Evolutionary conservation across 2,113 vertebrate species (phyloP).

Genomic region (Sprattus sprattus): DNA sequence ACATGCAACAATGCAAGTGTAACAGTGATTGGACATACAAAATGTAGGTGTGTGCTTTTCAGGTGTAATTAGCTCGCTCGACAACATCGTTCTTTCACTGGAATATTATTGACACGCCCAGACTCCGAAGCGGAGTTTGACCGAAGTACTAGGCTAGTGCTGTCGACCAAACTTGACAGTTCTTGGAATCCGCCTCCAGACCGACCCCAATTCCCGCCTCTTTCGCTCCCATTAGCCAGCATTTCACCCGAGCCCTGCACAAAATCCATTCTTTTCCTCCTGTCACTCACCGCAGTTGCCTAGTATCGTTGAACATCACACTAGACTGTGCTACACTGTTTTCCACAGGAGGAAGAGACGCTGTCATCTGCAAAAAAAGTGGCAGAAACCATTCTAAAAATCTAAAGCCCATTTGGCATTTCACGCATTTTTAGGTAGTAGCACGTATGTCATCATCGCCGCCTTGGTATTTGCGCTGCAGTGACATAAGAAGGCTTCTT

Average conservation of each 20-base stretch:
- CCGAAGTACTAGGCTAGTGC: conserved; percentile 3
- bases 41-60: not conserved
- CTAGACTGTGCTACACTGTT: conserved; percentile 49
- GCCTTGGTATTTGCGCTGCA: not conserved
- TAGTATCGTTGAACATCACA: conserved; percentile 46
- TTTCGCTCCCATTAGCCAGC: conserved; percentile 52
- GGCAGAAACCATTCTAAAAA: conserved; percentile 29
- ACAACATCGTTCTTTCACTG: not conserved
- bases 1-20: not conserved
- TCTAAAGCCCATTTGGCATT: conserved; percentile 42
- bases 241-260: conserved; percentile 20
- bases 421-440: conserved; percentile 17
- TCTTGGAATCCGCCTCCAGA: conserved; percentile 49
- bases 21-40: not conserved
- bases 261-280: conserved; percentile 46
- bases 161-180: conserved; percentile 39
- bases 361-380: conserved; percentile 32
- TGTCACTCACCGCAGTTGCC: conserved; percentile 57
- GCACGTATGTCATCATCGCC: conserved; percentile 7
- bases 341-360: conserved; percentile 54
- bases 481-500: not conserved
- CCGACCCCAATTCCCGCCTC: conserved; percentile 45
- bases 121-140: conserved; percentile 17
- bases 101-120: conserved; percentile 18
- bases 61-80: conserved; percentile 2